Conservation (phyloP, 2,113 vertebrate genomes). For the Orycteropus afer region DNA sequence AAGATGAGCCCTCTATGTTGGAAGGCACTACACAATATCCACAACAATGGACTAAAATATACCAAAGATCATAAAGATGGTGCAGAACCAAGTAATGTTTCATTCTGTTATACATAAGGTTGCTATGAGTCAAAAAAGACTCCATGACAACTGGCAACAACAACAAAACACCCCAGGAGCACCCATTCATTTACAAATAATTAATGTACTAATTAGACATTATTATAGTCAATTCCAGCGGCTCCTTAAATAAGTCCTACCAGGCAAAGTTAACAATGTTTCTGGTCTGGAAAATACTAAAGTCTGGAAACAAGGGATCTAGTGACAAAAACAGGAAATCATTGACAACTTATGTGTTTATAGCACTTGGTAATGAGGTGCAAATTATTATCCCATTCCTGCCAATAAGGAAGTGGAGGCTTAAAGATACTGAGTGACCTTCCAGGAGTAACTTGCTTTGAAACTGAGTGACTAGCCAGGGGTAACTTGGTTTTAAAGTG, state of each 20-base stretch:
- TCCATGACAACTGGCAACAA: no score
- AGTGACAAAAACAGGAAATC: neutral
- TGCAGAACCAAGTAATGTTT: no score
- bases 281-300: neutral
- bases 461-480: neutral
- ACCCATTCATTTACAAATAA: neutral
- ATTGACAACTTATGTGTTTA: no score
- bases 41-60: no score
- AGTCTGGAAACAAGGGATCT: neutral
- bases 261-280: neutral
- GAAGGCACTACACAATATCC: no score
- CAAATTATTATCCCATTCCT: rapidly evolving
- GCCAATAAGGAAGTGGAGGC: no score
- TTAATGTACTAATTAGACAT: neutral
- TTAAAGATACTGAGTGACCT: neutral
- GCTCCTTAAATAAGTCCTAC: rapidly evolving
- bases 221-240: rapidly evolving
- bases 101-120: no score
- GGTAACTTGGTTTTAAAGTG: rapidly evolving
- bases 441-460: no score
- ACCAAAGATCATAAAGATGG: no score
- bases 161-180: neutral
- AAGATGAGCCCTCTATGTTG: no score
- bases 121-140: no score
- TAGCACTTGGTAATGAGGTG: rapidly evolving